Conservation (phyloP, 2,113 vertebrate species). For the Gila orcuttii region DNA sequence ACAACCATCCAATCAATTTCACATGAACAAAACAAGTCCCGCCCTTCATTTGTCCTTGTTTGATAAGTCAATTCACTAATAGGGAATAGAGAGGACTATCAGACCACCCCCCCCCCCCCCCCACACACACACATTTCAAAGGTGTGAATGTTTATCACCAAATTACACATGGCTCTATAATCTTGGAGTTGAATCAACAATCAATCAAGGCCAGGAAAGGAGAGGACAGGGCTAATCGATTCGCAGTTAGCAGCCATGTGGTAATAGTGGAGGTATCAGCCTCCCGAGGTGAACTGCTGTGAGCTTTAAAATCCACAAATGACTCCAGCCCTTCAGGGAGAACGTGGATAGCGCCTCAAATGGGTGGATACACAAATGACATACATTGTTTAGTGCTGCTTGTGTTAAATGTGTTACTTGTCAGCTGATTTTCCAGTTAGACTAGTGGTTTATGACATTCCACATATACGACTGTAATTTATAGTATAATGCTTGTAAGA, state of each 20-base stretch:
- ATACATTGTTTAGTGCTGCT: background rate
- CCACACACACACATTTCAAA: background rate
- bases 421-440: background rate
- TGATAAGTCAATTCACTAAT: too few relatives aligned
- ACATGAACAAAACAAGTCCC: too few relatives aligned
- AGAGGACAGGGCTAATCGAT: slow-evolving; percentile 40
- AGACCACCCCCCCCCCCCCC: background rate
- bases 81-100: too few relatives aligned
- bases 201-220: slow-evolving; percentile 29
- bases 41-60: too few relatives aligned
- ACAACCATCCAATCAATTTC: too few relatives aligned
- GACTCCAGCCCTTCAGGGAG: background rate
- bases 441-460: background rate
- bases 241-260: slow-evolving; percentile 20
- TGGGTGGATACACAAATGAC: background rate
- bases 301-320: slow-evolving; percentile 4
- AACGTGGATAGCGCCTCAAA: background rate
- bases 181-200: slow-evolving; percentile 41
- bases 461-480: background rate
- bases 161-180: slow-evolving; percentile 41
- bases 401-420: background rate
- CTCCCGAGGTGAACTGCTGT: slow-evolving; percentile 26
- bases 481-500: background rate
- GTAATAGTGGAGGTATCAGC: slow-evolving; percentile 38
- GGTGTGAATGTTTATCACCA: slow-evolving; percentile 33